A percentile compares a stretch with the other conserved stretches of the same genome.
These are phyloP conservation scores for Fragum whitleyi DNA, from an alignment of 2,888 invertebrate genomes.

Conservation along the genomic window DNA sequence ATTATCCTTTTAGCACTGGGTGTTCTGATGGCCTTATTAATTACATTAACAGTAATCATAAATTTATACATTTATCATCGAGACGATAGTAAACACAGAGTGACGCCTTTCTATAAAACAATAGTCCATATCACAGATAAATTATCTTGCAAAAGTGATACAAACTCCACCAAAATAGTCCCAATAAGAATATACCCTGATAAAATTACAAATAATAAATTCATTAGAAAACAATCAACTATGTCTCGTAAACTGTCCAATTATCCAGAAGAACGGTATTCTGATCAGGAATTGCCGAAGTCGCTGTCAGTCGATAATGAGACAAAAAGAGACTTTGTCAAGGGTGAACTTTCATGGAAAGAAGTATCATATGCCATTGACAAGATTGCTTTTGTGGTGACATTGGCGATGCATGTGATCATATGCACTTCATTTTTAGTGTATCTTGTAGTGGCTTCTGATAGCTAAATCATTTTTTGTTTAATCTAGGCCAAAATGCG, in stretches of 20 bases:
- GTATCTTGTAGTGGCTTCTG: not conserved
- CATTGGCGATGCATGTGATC: not conserved
- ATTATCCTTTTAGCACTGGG: not conserved
- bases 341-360: conserved; percentile 15
- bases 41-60: conserved; percentile 4
- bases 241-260: not conserved
- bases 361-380: conserved; percentile 32
- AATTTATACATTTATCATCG: conserved; percentile 21
- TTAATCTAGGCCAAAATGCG: too few species aligned
- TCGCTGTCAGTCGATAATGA: not conserved
- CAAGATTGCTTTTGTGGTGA: conserved; percentile 14
- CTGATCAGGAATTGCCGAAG: not conserved
- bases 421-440: not conserved
- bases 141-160: not conserved
- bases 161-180: not conserved
- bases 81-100: not conserved
- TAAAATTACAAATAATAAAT: not conserved
- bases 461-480: not conserved
- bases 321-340: not conserved
- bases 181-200: not conserved
- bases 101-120: not conserved
- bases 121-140: not conserved
- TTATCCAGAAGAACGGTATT: not conserved
- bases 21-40: not conserved
- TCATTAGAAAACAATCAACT: not conserved